Percentiles rank a stretch among this genome's conserved stretches.
Evolutionary conservation across 2,888 invertebrate genomes (phyloP).

Genomic region (Scaptomyza caliginosa): DNA sequence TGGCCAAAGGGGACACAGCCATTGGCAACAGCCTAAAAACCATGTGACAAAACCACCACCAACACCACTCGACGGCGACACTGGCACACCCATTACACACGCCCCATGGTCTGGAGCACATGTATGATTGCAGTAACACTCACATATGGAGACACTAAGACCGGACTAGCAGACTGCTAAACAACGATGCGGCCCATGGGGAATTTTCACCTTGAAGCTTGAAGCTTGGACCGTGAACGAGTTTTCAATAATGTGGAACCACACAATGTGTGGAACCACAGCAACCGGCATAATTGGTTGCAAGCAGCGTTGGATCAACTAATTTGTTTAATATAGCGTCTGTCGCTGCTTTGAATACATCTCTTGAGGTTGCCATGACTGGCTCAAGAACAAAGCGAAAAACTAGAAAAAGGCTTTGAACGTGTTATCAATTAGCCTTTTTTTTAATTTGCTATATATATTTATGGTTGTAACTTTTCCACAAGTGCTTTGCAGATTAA

Average conservation of each 20-base stretch:
- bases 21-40: conserved; percentile 32
- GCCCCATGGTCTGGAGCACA: conserved; percentile 4
- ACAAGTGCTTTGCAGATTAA: background rate
- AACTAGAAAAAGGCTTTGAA: background rate
- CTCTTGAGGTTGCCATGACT: conserved; percentile 16
- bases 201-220: conserved; percentile 42
- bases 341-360: conserved; percentile 5
- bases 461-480: background rate
- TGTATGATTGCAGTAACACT: conserved; percentile 45
- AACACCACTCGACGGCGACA: conserved; percentile 17
- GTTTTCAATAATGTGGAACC: conserved; percentile 34
- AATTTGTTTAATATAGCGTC: conserved; percentile 32
- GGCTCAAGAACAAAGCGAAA: background rate
- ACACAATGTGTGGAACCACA: conserved; percentile 53
- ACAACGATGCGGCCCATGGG: conserved; percentile 8
- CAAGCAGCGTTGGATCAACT: conserved; percentile 5
- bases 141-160: conserved; percentile 20
- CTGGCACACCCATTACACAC: conserved; percentile 41
- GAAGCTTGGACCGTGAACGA: conserved; percentile 5
- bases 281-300: conserved; percentile 55
- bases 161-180: conserved; percentile 15
- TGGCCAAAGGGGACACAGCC: conserved; percentile 21
- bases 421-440: background rate
- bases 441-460: background rate
- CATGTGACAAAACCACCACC: conserved; percentile 35